phyloP scores from a whole-genome alignment of 1,140 invertebrate genomes.

The Mactra quadrangularis region DNA sequence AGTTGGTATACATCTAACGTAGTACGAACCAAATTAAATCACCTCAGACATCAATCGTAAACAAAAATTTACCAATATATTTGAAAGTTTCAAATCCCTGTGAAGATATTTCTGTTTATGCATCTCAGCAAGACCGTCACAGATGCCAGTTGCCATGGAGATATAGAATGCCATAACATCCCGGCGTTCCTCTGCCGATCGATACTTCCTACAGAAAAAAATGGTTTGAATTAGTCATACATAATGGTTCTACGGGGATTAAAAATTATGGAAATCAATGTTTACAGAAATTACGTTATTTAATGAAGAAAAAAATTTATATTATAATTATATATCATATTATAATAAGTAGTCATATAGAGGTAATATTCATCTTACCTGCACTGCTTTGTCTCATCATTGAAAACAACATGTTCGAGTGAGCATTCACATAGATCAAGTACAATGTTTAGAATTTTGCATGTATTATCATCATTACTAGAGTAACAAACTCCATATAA shows the following conservation, averaged over 20 bases:
- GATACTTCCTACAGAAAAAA: slow-evolving; percentile 7
- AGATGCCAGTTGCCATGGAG: slow-evolving; percentile 20
- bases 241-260: not conserved
- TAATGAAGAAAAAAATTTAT: no score
- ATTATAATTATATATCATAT: no score
- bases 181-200: not conserved
- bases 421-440: slow-evolving; percentile 27
- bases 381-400: slow-evolving; percentile 25
- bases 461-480: not conserved
- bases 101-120: slow-evolving; percentile 28
- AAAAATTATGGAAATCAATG: not conserved
- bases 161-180: slow-evolving; percentile 26
- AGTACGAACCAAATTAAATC: no score
- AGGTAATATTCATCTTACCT: no score
- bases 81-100: slow-evolving; percentile 47
- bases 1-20: no score
- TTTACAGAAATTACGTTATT: not conserved
- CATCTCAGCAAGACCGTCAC: slow-evolving; percentile 42
- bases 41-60: no score
- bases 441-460: slow-evolving; percentile 16
- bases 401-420: slow-evolving; percentile 15
- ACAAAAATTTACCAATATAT: slow-evolving; percentile 38
- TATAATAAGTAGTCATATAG: no score
- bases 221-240: not conserved
- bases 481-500: slow-evolving; percentile 37